Evolutionary conservation across 2,888 invertebrate species (phyloP).

Genomic region (Mylabris sibirica): DNA sequence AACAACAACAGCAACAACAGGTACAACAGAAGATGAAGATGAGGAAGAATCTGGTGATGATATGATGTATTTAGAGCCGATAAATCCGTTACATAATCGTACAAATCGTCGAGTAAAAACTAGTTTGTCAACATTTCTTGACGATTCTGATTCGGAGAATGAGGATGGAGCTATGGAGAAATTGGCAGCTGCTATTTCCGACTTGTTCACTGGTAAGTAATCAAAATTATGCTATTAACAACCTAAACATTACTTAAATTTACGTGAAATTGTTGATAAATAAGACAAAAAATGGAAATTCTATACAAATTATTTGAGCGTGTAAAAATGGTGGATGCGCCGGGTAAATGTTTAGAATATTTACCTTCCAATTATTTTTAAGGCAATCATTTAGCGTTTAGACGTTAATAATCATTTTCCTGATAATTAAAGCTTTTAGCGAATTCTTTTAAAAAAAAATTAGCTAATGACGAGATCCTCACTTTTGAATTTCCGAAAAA

Average conservation of each 20-base stretch:
- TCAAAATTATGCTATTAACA: no score
- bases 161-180: slow-evolving; percentile 75
- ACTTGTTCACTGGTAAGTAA: slow-evolving; percentile 75
- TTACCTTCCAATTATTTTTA: no score
- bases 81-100: slow-evolving; percentile 51
- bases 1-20: slow-evolving; percentile 36
- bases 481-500: no score
- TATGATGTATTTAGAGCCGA: slow-evolving; percentile 60
- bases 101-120: slow-evolving; percentile 60
- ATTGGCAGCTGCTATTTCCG: slow-evolving; percentile 75
- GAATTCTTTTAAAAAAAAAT: no score
- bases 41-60: slow-evolving; percentile 59
- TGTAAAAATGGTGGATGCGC: slow-evolving; percentile 2
- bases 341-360: not conserved
- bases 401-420: no score
- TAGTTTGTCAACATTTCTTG: slow-evolving; percentile 64
- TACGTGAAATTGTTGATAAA: not conserved
- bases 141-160: slow-evolving; percentile 79
- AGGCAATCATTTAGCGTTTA: no score
- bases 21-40: slow-evolving; percentile 55
- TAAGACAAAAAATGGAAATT: not conserved
- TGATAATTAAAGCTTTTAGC: no score
- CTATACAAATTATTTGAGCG: no score
- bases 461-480: no score
- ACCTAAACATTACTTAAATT: no score